These are phyloP conservation scores for Aurelia sp. DNA, from an alignment of 30 jellyfish, hydroid and myxozoan species.

Conservation along the genomic window DNA sequence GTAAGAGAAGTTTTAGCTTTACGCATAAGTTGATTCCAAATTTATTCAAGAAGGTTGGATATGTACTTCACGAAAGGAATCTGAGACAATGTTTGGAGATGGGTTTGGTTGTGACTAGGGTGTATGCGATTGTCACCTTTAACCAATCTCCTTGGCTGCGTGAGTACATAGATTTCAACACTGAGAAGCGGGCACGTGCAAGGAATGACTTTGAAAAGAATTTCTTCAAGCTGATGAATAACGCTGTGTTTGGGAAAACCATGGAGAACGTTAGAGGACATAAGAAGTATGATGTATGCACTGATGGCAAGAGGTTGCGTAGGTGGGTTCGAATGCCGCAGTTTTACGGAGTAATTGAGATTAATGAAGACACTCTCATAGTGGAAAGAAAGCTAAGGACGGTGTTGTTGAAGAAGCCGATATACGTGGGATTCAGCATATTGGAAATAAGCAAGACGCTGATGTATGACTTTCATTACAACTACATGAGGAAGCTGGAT, in stretches of 20 bases:
- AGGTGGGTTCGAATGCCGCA: neutral
- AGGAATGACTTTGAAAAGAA: conserved; percentile 25
- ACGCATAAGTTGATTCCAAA: neutral
- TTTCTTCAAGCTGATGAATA: conserved; percentile 19
- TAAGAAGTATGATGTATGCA: conserved; percentile 2
- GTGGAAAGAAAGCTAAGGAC: neutral
- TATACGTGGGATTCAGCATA: conserved; percentile 26
- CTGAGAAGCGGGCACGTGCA: conserved; percentile 10
- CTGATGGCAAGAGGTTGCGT: neutral
- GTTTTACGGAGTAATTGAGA: neutral
- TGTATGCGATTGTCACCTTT: conserved; percentile 10
- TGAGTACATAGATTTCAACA: too few relatives aligned
- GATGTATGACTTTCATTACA: conserved; percentile 55
- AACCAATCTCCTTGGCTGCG: conserved; percentile 19
- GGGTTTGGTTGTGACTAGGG: conserved; percentile 12
- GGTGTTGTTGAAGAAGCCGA: conserved; percentile 5
- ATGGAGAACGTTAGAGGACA: neutral
- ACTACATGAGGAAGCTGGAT: neutral
- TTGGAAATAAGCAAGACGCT: conserved; percentile 39
- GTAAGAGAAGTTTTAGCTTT: neutral
- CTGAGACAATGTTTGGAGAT: neutral
- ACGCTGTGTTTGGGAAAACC: neutral
- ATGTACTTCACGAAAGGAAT: conserved; percentile 10
- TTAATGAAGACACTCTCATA: neutral
- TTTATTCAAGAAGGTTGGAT: neutral